Evolutionary conservation across 2,797 vertebrate species (phyloP).

Genomic region (Phyllotis vaccarum): DNA sequence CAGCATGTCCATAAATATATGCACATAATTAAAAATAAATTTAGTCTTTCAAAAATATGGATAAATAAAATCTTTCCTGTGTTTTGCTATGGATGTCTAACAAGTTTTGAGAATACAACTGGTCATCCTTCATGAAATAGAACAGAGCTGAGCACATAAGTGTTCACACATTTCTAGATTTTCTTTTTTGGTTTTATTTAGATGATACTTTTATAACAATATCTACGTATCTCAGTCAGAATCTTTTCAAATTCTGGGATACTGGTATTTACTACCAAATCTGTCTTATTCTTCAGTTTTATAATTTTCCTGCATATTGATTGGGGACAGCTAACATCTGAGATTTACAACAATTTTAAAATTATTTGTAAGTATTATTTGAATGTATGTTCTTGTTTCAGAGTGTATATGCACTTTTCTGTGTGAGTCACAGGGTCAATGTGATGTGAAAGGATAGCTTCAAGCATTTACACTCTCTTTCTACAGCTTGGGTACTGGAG

Average conservation of each 20-base stretch:
- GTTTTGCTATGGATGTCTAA: not conserved
- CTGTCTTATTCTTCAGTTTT: not conserved
- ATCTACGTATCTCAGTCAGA: not conserved
- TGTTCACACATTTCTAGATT: not conserved
- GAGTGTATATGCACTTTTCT: not conserved
- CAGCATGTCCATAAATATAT: not conserved
- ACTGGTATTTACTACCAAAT: not conserved
- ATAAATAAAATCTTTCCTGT: not conserved
- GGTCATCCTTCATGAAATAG: not conserved
- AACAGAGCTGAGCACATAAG: not conserved
- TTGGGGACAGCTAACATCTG: not conserved
- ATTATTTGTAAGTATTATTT: not conserved
- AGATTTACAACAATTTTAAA: not conserved
- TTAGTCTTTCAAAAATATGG: not conserved
- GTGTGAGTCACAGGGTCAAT: not conserved
- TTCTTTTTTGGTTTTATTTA: not conserved
- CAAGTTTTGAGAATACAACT: not conserved
- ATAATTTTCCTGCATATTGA: not conserved
- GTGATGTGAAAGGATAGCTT: not conserved
- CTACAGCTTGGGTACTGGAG: rapidly evolving
- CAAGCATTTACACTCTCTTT: not conserved
- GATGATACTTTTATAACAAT: not conserved
- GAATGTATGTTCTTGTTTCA: not conserved
- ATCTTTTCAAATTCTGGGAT: not conserved
- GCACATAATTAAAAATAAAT: not conserved